A percentile compares a stretch with the other conserved stretches of the same genome.
Evolutionary conservation across 1,140 invertebrate species (phyloP).

Genomic region (Diuraphis noxia): DNA sequence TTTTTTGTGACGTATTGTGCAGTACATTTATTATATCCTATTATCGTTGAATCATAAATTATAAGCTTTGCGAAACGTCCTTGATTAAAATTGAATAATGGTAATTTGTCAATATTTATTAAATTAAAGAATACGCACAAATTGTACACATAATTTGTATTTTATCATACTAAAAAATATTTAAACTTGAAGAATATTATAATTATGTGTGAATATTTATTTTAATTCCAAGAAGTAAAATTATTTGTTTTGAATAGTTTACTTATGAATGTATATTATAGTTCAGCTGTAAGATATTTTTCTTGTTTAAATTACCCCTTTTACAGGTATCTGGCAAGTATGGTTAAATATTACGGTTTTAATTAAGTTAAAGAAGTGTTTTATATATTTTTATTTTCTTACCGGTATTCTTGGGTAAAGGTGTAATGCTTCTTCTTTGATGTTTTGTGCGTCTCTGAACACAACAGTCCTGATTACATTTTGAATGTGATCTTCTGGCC

Average conservation of each 20-base stretch:
- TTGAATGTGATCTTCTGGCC: conserved; percentile 89
- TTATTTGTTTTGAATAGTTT: background rate
- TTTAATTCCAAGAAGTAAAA: background rate
- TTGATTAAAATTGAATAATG: conserved; percentile 50
- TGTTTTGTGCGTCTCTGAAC: conserved; percentile 78
- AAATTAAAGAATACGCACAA: conserved; percentile 28
- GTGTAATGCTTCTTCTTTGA: conserved; percentile 74
- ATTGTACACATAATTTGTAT: background rate
- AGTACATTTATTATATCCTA: conserved; percentile 22
- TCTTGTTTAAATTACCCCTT: background rate
- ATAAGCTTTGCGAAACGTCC: conserved; percentile 39
- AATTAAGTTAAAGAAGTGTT: background rate
- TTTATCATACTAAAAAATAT: background rate
- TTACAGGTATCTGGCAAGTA: background rate
- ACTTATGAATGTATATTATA: background rate
- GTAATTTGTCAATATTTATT: conserved; percentile 43
- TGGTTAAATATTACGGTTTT: conserved; percentile 3
- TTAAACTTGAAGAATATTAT: background rate
- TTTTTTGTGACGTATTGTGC: conserved; percentile 29
- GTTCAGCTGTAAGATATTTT: background rate
- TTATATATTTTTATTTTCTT: conserved; percentile 56
- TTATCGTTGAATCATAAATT: conserved; percentile 43
- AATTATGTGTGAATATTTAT: background rate
- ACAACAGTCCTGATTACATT: conserved; percentile 88
- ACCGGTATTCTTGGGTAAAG: conserved; percentile 63